Evolutionary conservation across 2,113 vertebrate genomes (phyloP), one percentile per base, ranked within the genome.

Genomic region (Miniopterus natalensis): DNA sequence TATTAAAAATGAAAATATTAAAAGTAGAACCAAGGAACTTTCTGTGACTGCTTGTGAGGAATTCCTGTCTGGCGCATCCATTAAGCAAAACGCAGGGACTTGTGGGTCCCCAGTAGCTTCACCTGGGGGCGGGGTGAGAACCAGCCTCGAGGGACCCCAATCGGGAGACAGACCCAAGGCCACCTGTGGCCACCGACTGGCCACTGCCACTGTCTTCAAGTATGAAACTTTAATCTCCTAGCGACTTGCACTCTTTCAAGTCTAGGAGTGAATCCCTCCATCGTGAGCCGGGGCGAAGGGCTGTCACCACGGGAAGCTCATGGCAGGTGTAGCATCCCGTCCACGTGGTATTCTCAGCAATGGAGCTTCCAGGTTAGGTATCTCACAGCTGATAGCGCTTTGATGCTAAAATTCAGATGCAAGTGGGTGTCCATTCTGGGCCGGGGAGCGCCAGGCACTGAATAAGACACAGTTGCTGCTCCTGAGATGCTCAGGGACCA

Each of bases 241-340:
- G 0, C 6, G 66, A 18, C 47, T 9, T 7, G 10, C 0, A 4
- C 8, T n/a, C 29, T 55, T 47, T 51, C 5, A 36, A 36, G 15
- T 1, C 61, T 4, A 29, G 36, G 36, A 5, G 4, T 20, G 0
- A 15, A 23, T 40, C 18, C 47, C 27, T 47, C 3, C 8, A 8
- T 0, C 36, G 15, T 17, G 27, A 63, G 12, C 20, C n/a, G 29
- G 53, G 66, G 11, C 25, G 17, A n/a, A 87, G 20, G 53, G 21
- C 21, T 4, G 0, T 12, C 59, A 1, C n/a, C 45, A 3, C 5
- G 8, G 51, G 42, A 17, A 47, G 17, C 25, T 36, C n/a, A 7
- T 0, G 0, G 2, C 3, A 31, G 71, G 5, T 1, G 9, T 0
- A 0, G 7, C 1, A 2, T 8, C 8, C 31, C 51, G 1, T 3